Evolutionary conservation across 1,140 invertebrate genomes (phyloP), one percentile per base, ranked within the genome.

Genomic region (Drosophila bifasciata): DNA sequence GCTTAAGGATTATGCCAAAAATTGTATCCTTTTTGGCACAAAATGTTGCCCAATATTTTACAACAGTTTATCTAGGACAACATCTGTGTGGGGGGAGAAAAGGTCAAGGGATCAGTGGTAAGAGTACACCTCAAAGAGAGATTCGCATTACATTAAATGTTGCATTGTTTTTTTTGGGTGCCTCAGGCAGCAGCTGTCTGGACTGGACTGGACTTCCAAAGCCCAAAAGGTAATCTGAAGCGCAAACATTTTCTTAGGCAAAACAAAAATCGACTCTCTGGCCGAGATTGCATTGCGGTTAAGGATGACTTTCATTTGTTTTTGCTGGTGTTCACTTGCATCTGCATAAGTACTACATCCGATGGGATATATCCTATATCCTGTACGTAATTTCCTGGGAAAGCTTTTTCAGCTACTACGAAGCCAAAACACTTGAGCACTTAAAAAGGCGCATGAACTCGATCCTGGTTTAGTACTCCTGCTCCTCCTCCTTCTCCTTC

Each of bases 401-500:
- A 86, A 86, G 83, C 83, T 86, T 77, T 75, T 77, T 75, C 45
- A 32, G 39, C 36, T 21, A 36, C 1, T 8, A 5, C 19, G 15
- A 0, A 36, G 32, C 61, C 58, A 64, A 81, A 78, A 75, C 75
- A 86, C 83, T 86, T 86, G 83, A 86, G 83, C 83, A 79, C 84
- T 88, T 88, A 86, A 86, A 71, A 83, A 86, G 81, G 84, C 83
- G 78, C 83, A 86, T 83, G 64, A 86, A 88, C 48, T 71, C 63
- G 77, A 79, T 16, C 25, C 77, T 43, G 76, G 59, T 50, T 61
- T 45, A 60, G 52, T 36, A 32, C 46, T 52, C n/a, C 61, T 58
- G 40, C 32, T 15, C 23, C 36, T 28, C 15, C 16, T 13, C 1
- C 28, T 46, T 19, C 17, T 16, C 3, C 40, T 44, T 36, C 32